These are phyloP conservation scores for Pseudocheirus occidentalis DNA, from an alignment of 2,797 vertebrate genomes.

Conservation along the genomic window DNA sequence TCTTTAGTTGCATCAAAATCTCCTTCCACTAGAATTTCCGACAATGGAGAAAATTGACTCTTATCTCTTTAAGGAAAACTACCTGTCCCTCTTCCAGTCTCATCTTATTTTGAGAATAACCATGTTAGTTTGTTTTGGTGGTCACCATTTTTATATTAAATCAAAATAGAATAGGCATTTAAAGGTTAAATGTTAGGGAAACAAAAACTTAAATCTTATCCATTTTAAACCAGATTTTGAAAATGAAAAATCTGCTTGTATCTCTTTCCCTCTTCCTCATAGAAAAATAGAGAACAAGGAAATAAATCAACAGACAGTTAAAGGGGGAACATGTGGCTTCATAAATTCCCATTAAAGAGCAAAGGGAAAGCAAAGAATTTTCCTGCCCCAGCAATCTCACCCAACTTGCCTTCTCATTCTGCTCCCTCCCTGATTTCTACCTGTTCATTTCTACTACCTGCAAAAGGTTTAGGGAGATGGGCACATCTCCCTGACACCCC, in stretches of 20 bases:
- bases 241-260: not conserved
- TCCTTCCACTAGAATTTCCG: not conserved
- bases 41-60: not conserved
- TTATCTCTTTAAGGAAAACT: not conserved
- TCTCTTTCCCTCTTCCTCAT: not conserved
- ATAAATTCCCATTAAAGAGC: not conserved
- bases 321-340: not conserved
- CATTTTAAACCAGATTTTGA: not conserved
- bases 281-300: not conserved
- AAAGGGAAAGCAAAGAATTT: not conserved
- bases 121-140: not conserved
- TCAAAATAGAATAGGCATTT: not conserved
- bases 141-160: not conserved
- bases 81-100: not conserved
- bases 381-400: not conserved
- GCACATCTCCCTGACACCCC: not conserved
- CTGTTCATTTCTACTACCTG: not conserved
- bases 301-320: not conserved
- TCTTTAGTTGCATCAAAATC: not conserved
- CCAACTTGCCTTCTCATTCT: not conserved
- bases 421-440: not conserved
- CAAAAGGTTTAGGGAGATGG: not conserved
- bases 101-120: not conserved
- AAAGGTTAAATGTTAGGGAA: not conserved
- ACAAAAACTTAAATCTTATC: not conserved